Conservation (phyloP, 1,140 invertebrate species). For the Portunus trituberculatus region DNA sequence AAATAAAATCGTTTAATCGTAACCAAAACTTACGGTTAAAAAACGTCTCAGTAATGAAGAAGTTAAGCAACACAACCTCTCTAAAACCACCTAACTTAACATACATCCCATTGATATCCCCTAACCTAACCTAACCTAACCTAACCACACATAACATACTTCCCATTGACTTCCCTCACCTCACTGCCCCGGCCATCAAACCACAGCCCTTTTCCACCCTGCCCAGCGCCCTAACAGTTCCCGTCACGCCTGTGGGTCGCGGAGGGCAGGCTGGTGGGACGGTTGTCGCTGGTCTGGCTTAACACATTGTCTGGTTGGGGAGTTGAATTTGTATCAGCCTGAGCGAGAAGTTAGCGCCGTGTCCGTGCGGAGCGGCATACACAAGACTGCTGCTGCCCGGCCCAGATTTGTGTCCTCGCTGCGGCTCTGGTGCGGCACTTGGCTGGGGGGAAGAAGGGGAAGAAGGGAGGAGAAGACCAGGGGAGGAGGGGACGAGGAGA, state of each 20-base stretch:
- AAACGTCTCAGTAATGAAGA: too few relatives aligned
- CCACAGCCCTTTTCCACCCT: background rate
- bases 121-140: too few relatives aligned
- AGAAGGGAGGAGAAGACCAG: background rate
- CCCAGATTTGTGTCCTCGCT: background rate
- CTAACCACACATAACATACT: background rate
- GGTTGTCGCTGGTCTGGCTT: background rate
- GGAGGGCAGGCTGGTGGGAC: background rate
- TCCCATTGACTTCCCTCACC: background rate
- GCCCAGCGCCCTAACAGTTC: background rate
- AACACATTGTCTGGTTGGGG: background rate
- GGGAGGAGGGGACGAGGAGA: too few relatives aligned
- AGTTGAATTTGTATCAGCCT: conserved; percentile 4
- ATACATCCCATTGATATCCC: too few relatives aligned
- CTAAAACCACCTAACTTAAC: too few relatives aligned
- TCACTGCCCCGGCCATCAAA: background rate
- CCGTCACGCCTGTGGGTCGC: background rate
- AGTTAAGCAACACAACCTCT: too few relatives aligned
- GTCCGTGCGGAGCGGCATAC: background rate
- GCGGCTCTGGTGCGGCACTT: background rate
- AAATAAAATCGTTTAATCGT: too few relatives aligned
- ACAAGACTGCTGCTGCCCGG: background rate
- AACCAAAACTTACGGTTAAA: too few relatives aligned
- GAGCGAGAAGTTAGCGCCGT: conserved; percentile 7
- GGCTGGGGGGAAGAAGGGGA: background rate